Base-by-base conservation (phyloP, 1,140 invertebrate species). In the Orchesella cincta region DNA sequence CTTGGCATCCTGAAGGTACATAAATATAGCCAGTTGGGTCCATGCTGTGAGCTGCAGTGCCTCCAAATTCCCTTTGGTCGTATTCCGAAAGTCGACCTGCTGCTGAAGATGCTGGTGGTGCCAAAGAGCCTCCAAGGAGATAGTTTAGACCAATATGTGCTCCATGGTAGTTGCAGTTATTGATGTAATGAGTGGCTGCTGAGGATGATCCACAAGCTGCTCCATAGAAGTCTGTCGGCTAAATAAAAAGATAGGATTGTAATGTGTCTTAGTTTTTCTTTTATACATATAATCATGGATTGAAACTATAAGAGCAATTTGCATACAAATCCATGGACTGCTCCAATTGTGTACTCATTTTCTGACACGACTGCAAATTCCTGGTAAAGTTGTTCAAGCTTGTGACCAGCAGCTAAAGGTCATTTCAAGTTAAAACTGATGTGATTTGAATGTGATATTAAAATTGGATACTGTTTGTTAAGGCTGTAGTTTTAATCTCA, bases 141-240 rank as follows among this genome's bases (percentile, higher is more conserved):
- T 83, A 81, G 74, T 86, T 86, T 0, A 87, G 80, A 8, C 84
- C 79, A 29, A 86, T 79, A 77, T 78, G 86, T 29, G 86, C 86
- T 12, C 84, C 84, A 51, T 83, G 80, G 76, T 86, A 87, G 39
- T 82, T 79, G 76, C 86, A 86, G 75, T 86, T 84, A 77, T 84
- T 85, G 34, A 87, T 76, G 77, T 84, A 87, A 46, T 75, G 74
- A 16, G 75, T 74, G n/a, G 35, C 62, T 28, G 73, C 79, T 36
- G 77, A 77, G 12, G 76, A 35, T 31, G 76, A 73, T 20, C 78
- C 77, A 77, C 86, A 87, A n/a, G 78, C 34, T 20, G 83, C 83
- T 1, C 86, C 86, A 80, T 85, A 85, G 79, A 83, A 83, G 31
- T 83, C 78, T 0, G 86, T 87, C 16, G 85, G 83, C 85, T 86